Evolutionary conservation across 1,140 invertebrate genomes (phyloP), one percentile per base, ranked within the genome.

Genomic region (Drosophila virilis): DNA sequence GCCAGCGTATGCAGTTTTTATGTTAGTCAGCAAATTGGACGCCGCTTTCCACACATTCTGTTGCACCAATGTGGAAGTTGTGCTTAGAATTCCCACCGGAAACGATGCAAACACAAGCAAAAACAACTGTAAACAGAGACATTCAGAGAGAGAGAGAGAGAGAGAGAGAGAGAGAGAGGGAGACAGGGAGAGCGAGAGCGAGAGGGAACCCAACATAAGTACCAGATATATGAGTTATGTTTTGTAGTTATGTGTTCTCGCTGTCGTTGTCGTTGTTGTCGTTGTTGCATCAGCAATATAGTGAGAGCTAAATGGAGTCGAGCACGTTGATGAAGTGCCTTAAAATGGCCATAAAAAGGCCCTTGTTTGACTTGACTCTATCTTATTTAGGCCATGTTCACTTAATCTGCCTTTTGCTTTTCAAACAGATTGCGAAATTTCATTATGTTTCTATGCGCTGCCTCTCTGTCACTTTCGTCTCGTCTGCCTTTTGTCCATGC

Each of bases 11-110:
- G 70, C 78, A 66, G 60, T 80, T 81, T 80, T 77, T 74, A 64
- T 80, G 78, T 66, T 66, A 77, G 78, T 80, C 78, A 70, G 79
- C 78, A 80, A 80, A 81, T 81, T 81, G 78, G 50, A 77, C 55
- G 77, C 69, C 64, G 69, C 78, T 81, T 80, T 66, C 78, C 78
- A 66, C 78, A 75, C 78, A 80, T 79, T 80, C 77, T 74, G 59
- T 76, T 73, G 78, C 78, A 80, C 55, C 59, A 17, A 62, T 59
- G 37, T 60, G 22, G 45, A 71, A 64, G 33, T 78, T 57, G 68
- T 50, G 42, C 33, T 38, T 28, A 9, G 15, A 22, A 28, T 32
- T 51, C 17, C 8, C 0, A 35, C 13, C 9, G n/a, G n/a, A 33
- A 59, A 59, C 32, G n/a, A 32, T 15, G 32, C 48, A 51, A 51